These are phyloP conservation scores for western clawed frog (Xenopus tropicalis) DNA, from an alignment of 2,113 vertebrate species.

Conservation along the genomic window UCB_Xtro_10.0 CM004443.2:2086501-2087000, in stretches of 20 bases:
- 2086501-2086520: too few species aligned
- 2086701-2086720: not conserved
- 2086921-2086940: too few species aligned
- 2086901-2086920: not conserved
- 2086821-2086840: not conserved
- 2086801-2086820: not conserved
- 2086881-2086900: not conserved
- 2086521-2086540: not conserved
- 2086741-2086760: conserved; percentile 13
- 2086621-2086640: not conserved
- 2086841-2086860: not conserved
- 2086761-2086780: not conserved
- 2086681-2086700: not conserved
- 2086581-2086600: not conserved
- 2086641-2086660: conserved; percentile 2
- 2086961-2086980: not conserved
- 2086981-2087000: not conserved
- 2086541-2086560: not conserved
- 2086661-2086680: not conserved
- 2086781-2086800: not conserved
- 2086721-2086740: not conserved
- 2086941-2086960: rapidly evolving
- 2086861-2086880: not conserved
- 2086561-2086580: not conserved
- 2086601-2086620: not conserved